These are phyloP conservation scores for Hepsetus odoe DNA, from an alignment of 2,113 vertebrate genomes.

Conservation along the genomic window DNA sequence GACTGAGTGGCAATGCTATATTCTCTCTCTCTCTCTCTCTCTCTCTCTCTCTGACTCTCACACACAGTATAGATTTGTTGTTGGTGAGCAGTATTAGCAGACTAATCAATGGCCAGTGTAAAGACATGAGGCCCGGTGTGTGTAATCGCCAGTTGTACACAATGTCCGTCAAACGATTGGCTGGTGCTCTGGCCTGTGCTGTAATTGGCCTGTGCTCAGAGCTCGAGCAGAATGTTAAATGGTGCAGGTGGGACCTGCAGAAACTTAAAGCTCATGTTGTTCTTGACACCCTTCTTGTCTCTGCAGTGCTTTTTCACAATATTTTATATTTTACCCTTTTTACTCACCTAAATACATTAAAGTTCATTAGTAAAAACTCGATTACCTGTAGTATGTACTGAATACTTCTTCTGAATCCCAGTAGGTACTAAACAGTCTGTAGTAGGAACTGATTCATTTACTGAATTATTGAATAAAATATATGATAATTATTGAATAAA, in stretches of 20 bases:
- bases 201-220: constrained; percentile 66
- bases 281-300: not conserved
- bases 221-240: constrained; percentile 28
- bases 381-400: too few species aligned
- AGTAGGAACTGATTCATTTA: too few species aligned
- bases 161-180: constrained; percentile 53
- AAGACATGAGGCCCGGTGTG: constrained; percentile 70
- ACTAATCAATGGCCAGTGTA: constrained; percentile 72
- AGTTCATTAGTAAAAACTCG: too few species aligned
- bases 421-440: too few species aligned
- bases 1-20: not conserved
- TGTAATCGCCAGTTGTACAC: constrained; percentile 74
- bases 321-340: too few species aligned
- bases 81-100: constrained; percentile 73
- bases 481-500: too few species aligned
- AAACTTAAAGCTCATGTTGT: not conserved
- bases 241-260: not conserved
- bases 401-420: too few species aligned
- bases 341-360: too few species aligned
- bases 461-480: too few species aligned
- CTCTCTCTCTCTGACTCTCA: constrained; percentile 9
- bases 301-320: too few species aligned
- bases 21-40: constrained; percentile 2
- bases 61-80: constrained; percentile 71
- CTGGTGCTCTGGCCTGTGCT: constrained; percentile 45